Evolutionary conservation across 2,797 vertebrate species (phyloP).

Genomic region (Leucoraja ocellata): DNA sequence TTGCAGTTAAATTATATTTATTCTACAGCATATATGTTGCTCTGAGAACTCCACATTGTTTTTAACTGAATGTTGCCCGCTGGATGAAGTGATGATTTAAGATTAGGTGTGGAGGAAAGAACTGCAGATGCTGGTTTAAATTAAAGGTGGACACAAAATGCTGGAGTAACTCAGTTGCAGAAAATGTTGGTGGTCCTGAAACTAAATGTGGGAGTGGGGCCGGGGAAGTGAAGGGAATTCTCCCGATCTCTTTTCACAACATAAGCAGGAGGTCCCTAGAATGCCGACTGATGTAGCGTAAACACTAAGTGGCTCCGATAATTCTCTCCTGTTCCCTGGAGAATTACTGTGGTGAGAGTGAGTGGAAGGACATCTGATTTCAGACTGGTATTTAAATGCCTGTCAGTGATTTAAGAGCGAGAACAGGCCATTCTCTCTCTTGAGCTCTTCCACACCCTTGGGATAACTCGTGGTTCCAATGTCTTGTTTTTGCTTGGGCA

Average conservation of each 20-base stretch:
- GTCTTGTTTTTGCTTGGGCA: not conserved
- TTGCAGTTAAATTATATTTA: not conserved
- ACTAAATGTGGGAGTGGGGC: not conserved
- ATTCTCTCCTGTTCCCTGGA: not conserved
- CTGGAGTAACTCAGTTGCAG: not conserved
- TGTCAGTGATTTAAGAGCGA: not conserved
- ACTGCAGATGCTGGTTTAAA: too few species aligned
- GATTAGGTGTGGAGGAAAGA: not conserved
- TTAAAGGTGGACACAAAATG: too few species aligned
- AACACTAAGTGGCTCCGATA: not conserved
- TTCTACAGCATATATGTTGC: not conserved
- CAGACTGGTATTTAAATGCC: not conserved
- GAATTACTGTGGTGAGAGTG: not conserved
- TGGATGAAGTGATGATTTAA: not conserved
- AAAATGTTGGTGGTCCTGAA: not conserved
- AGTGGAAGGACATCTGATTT: not conserved
- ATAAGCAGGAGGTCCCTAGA: too few species aligned
- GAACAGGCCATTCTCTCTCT: not conserved
- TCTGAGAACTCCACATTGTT: not conserved
- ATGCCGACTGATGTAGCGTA: too few species aligned
- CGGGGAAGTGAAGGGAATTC: not conserved
- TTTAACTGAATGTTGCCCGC: not conserved
- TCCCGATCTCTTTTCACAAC: not conserved
- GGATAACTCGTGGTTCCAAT: not conserved
- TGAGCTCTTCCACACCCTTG: too few species aligned